phyloP scores from a whole-genome alignment of 2,113 vertebrate genomes.

The Siniperca knerii region DNA sequence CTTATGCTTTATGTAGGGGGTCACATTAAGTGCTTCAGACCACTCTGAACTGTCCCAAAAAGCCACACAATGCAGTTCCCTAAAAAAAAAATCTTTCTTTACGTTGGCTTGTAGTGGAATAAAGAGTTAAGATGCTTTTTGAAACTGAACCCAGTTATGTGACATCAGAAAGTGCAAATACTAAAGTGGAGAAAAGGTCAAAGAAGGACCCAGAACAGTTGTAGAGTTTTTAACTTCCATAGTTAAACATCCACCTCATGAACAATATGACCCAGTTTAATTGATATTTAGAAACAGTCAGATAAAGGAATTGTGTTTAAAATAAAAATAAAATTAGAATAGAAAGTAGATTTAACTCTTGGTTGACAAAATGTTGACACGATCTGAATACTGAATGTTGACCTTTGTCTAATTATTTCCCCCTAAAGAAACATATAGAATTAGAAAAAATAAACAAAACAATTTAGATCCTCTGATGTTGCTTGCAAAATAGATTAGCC shows the following conservation, averaged over 20 bases:
- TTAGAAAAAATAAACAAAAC: not conserved
- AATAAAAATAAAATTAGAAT: not conserved
- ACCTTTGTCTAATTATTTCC: not conserved
- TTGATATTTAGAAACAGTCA: not conserved
- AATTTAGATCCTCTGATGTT: not conserved
- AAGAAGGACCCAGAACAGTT: not conserved
- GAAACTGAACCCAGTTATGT: not conserved
- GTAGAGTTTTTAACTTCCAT: not conserved
- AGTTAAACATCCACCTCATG: not conserved
- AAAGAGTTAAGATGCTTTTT: not conserved
- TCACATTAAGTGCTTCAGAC: not conserved
- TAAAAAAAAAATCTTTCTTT: not conserved
- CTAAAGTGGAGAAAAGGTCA: not conserved
- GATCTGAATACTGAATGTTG: not conserved
- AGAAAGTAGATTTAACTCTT: not conserved
- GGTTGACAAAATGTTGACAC: not conserved
- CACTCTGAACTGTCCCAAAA: not conserved
- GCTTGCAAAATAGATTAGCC: conserved; percentile 48
- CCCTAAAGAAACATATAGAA: not conserved
- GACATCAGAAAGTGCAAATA: not conserved
- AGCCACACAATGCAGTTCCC: not conserved
- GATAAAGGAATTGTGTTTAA: too few relatives aligned
- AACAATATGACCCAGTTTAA: not conserved
- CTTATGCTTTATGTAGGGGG: not conserved
- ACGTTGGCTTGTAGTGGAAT: not conserved